phyloP scores from a whole-genome alignment of 2,797 vertebrate species.

The Micrastur ruficollis region DNA sequence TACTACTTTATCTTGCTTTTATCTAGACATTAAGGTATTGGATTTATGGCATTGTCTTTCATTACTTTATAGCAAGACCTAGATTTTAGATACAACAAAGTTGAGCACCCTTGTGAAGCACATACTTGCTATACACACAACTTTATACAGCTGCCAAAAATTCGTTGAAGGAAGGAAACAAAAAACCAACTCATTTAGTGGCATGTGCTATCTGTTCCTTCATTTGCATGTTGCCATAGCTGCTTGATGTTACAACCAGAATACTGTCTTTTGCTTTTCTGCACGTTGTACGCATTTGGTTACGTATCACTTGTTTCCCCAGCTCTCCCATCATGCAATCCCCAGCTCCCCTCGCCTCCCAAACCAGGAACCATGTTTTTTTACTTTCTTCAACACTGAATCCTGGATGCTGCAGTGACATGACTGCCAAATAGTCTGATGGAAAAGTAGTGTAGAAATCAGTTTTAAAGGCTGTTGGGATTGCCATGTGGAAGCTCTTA shows the following conservation, averaged over 20 bases:
- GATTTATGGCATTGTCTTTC: neutral
- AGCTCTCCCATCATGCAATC: neutral
- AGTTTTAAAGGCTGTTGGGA: neutral
- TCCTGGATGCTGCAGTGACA: neutral
- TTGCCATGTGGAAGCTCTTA: neutral
- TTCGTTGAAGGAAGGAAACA: neutral
- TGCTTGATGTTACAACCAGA: neutral
- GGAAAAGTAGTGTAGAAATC: neutral
- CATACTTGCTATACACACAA: neutral
- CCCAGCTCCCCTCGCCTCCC: neutral
- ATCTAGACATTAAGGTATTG: neutral
- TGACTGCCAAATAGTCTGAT: neutral
- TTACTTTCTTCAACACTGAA: neutral
- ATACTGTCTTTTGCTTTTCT: neutral
- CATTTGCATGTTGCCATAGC: neutral
- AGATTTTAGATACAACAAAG: neutral
- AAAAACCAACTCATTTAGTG: neutral
- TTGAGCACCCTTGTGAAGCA: neutral
- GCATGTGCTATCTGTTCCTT: neutral
- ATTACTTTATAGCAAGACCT: neutral
- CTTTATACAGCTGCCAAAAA: neutral
- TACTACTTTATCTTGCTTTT: neutral
- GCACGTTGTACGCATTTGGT: accelerated
- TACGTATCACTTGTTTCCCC: neutral
- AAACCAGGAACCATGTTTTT: neutral